Percentiles rank a stretch among this genome's conserved stretches.
These are phyloP conservation scores for Liposcelis brunnea DNA, from an alignment of 2,888 invertebrate genomes.

Conservation along the genomic window DNA sequence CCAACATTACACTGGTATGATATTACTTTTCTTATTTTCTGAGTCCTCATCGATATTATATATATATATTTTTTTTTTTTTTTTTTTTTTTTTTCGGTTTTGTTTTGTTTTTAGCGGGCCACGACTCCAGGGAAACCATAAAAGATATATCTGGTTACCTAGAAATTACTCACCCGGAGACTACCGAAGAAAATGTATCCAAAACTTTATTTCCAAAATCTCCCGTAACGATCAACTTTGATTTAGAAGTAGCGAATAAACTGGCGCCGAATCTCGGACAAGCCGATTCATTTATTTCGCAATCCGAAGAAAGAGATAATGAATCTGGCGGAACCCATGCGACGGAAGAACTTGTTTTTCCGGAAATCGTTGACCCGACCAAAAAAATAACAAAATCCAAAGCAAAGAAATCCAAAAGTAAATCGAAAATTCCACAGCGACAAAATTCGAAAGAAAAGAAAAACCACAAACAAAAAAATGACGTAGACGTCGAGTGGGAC, in stretches of 20 bases:
- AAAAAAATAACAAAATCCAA: conserved; percentile 6
- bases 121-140: neutral
- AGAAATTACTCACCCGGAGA: neutral
- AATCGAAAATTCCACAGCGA: conserved; percentile 13
- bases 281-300: too few relatives aligned
- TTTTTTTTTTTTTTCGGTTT: too few relatives aligned
- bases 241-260: conserved; percentile 2
- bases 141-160: conserved; percentile 1
- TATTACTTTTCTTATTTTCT: too few relatives aligned
- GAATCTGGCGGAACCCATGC: conserved; percentile 14
- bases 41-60: too few relatives aligned
- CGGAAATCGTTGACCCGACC: conserved; percentile 1
- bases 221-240: conserved; percentile 1
- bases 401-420: conserved; percentile 12
- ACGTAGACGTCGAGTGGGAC: conserved; percentile 11
- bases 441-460: conserved; percentile 13
- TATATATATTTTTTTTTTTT: too few relatives aligned
- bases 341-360: conserved; percentile 14
- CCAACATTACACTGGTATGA: too few relatives aligned
- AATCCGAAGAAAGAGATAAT: too few relatives aligned
- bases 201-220: neutral
- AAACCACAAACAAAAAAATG: conserved; percentile 2
- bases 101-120: too few relatives aligned
- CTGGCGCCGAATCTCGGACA: neutral
- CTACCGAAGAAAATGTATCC: too few relatives aligned